Evolutionary conservation across 2,797 vertebrate species (phyloP), one percentile per base, ranked within the genome.

Genomic region (Phalloptychus januarius): DNA sequence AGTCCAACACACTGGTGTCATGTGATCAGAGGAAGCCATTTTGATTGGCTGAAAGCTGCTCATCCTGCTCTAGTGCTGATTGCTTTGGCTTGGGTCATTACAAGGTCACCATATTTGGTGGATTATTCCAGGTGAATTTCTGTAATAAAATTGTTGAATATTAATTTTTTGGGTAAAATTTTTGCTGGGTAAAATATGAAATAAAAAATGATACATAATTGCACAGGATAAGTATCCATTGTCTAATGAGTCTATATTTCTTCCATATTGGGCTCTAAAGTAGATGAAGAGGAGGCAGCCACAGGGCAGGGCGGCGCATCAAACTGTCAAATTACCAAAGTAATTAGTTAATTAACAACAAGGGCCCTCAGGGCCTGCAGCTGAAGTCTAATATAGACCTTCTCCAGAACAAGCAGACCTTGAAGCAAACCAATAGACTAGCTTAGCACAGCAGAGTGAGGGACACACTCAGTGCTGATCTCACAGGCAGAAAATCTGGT

Each of bases 281-380:
- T 71, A 73, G 79, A 85, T 75, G 83, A 78, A 15, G 7, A 73
- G 71, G 77, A 74, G 40, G 77, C 73, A 77, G 82, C 54, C 28
- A 20, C 58, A 52, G 77, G 72, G 74, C 5, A 12, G n/a, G 75
- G 81, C 77, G 31, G 12, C 75, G 82, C 84, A 88, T 72, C 25
- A 81, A 93, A 93, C 71, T 87, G 88, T 93, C 86, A 91, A 95
- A 94, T 95, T 95, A 94, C 85, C 83, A 93, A 92, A 95, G 91
- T 95, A 94, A 95, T 95, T 95, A 94, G 89, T 93, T 93, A 88
- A 95, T 95, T 95, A 95, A 94, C 88, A 88, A 50, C 78, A 80
- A 89, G 70, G 81, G 90, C 91, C 94, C 91, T 78, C 71, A 92
- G 90, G 93, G 89, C 90, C 85, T 89, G 84, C 70, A 84, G 85